phyloP scores from a whole-genome alignment of 2,888 invertebrate species.

The Lampropteryx suffumata region DNA sequence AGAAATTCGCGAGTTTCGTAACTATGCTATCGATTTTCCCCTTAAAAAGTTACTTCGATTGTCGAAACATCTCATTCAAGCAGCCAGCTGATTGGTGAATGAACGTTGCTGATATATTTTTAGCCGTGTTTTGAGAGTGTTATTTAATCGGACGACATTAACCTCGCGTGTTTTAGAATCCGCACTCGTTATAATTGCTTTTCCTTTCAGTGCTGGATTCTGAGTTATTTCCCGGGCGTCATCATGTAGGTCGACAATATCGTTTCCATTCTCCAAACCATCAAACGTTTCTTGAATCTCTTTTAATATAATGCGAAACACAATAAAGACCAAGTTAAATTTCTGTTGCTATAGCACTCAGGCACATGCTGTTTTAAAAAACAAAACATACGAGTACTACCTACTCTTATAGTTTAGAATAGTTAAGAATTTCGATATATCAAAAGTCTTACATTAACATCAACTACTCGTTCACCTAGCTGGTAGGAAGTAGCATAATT shows the following conservation, averaged over 20 bases:
- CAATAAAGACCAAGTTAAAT: background rate
- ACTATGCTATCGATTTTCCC: slow-evolving; percentile 34
- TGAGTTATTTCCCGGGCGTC: slow-evolving; percentile 15
- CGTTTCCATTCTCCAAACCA: slow-evolving; percentile 1
- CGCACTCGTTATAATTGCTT: slow-evolving; percentile 19
- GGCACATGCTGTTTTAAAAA: no score
- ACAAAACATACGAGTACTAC: no score
- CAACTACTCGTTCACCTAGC: no score
- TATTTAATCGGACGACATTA: slow-evolving; percentile 23
- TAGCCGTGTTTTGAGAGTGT: slow-evolving; percentile 24
- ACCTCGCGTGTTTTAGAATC: slow-evolving; percentile 27
- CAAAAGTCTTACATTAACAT: no score
- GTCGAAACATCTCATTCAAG: slow-evolving; percentile 17
- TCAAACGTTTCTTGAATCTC: background rate
- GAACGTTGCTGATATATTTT: slow-evolving; percentile 29
- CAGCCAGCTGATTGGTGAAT: slow-evolving; percentile 16
- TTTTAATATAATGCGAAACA: background rate
- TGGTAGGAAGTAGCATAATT: no score
- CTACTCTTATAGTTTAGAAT: no score
- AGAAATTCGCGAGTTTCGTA: slow-evolving; percentile 28
- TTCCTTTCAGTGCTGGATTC: slow-evolving; percentile 12
- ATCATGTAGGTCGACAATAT: no score
- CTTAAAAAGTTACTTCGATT: slow-evolving; percentile 22
- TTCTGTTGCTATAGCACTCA: no score
- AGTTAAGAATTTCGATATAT: no score